Percentiles rank a stretch among this genome's conserved stretches.
Evolutionary conservation across 2,797 vertebrate species (phyloP).

Genomic region (Lacerta viridis): DNA sequence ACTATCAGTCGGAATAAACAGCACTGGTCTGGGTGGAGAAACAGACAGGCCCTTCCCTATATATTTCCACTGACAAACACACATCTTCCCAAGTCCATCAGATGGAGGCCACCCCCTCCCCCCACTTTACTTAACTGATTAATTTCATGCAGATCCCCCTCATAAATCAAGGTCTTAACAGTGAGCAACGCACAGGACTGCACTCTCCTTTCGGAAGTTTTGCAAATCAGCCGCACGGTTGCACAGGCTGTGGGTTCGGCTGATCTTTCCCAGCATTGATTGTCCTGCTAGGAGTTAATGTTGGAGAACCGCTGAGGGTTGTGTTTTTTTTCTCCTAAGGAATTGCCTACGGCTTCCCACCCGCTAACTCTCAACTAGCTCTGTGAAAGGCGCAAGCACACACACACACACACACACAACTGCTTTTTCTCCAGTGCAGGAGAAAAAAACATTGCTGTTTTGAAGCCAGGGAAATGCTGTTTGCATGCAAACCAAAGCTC

Average conservation of each 20-base stretch:
- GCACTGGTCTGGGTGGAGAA: no score
- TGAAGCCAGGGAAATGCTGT: not conserved
- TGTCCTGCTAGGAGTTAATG: not conserved
- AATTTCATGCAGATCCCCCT: not conserved
- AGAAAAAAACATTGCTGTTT: not conserved
- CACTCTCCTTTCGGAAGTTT: rapidly evolving
- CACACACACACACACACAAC: no score
- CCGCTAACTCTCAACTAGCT: no score
- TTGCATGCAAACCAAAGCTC: no score
- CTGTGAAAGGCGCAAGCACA: not conserved
- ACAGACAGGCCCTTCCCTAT: no score
- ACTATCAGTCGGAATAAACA: no score
- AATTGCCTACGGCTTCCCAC: not conserved
- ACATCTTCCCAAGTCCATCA: no score
- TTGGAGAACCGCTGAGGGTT: no score
- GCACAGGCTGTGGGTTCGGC: not conserved
- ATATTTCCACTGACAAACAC: no score
- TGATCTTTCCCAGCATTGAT: no score
- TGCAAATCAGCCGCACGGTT: no score
- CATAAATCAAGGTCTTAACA: not conserved
- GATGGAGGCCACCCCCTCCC: not conserved
- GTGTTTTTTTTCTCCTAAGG: not conserved
- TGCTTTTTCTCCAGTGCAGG: not conserved
- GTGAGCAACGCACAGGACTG: rapidly evolving
- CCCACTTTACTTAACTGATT: not conserved